Evolutionary conservation across 2,113 vertebrate genomes (phyloP), one percentile per base, ranked within the genome.

Genomic region (Microcebus murinus): DNA sequence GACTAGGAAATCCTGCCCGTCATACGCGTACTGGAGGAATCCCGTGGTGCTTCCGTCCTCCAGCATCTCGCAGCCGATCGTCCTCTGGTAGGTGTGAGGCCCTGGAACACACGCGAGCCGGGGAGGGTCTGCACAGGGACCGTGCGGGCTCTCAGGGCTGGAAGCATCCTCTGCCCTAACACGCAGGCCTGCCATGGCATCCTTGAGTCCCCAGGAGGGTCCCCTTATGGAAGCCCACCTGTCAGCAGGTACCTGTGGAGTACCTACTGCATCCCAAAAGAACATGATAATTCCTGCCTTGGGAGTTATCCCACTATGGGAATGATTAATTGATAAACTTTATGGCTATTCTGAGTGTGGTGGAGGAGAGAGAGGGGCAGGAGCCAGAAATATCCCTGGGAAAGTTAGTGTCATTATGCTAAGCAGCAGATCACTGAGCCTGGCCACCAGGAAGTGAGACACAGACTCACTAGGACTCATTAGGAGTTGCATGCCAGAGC

Each of bases 31-130:
- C 1, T 94, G 95, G 39, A 92, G 77, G 81, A 97, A 97, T 36
- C 94, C 97, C 0, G 10, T 76, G 57, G 90, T 81, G 50, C 61
- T 94, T 34, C 95, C 89, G 3, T 93, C 73, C 18, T 96, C 80
- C 21, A 74, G 67, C 50, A 97, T 48, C 63, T 96, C 94, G 29
- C 94, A 96, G 92, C 96, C 96, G 1, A 87, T 96, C 95, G 95
- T 97, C 55, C 88, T 92, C 90, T 97, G 96, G 27, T 92, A 95
- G 52, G 92, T 97, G 86, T 96, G 97, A 94, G 68, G 34, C n/a
- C 89, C 96, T 97, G 87, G 25, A 85, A 95, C 39, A 91, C 39
- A 57, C 6, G 20, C 4, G 17, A 90, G 31, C 80, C 70, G 42
- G 18, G 34, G 31, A 65, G 15, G 14, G 15, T 34, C 48, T 57